These are phyloP conservation scores for Hyalella azteca DNA, from an alignment of 2,888 invertebrate species.

Conservation along the genomic window DNA sequence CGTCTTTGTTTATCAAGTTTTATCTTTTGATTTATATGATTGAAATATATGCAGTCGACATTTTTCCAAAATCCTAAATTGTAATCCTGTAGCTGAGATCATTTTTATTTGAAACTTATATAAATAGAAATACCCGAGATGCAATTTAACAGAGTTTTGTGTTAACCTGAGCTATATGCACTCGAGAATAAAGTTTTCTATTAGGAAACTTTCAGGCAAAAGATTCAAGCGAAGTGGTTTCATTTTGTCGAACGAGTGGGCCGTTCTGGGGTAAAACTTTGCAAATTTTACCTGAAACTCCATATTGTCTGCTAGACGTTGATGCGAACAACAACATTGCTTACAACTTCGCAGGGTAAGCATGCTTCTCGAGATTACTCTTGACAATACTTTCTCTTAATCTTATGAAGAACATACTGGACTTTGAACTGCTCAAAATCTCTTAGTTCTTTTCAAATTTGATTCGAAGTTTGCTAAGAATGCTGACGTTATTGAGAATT, in stretches of 20 bases:
- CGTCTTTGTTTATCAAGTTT: too few species aligned
- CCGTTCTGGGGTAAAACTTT: background rate
- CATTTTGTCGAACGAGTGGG: background rate
- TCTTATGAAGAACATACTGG: background rate
- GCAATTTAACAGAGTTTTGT: too few species aligned
- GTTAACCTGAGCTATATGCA: too few species aligned
- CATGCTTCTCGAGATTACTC: background rate
- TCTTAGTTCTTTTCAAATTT: background rate
- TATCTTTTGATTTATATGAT: too few species aligned
- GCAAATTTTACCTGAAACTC: background rate
- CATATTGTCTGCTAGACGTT: background rate
- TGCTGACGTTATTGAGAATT: too few species aligned
- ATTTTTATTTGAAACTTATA: too few species aligned
- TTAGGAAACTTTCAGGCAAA: background rate
- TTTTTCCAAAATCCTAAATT: too few species aligned
- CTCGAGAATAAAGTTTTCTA: slow-evolving; percentile 1
- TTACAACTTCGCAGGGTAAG: background rate
- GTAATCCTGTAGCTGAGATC: too few species aligned
- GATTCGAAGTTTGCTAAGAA: too few species aligned
- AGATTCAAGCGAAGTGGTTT: background rate
- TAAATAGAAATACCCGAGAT: too few species aligned
- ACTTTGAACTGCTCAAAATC: background rate
- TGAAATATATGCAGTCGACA: too few species aligned
- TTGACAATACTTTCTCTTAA: background rate
- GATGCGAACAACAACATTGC: background rate